Percentiles rank a stretch among this genome's conserved stretches.
Evolutionary conservation across 35 echinoderm and acorn worm species (phyloP).

Genomic region (Ophiothrix spiculata): DNA sequence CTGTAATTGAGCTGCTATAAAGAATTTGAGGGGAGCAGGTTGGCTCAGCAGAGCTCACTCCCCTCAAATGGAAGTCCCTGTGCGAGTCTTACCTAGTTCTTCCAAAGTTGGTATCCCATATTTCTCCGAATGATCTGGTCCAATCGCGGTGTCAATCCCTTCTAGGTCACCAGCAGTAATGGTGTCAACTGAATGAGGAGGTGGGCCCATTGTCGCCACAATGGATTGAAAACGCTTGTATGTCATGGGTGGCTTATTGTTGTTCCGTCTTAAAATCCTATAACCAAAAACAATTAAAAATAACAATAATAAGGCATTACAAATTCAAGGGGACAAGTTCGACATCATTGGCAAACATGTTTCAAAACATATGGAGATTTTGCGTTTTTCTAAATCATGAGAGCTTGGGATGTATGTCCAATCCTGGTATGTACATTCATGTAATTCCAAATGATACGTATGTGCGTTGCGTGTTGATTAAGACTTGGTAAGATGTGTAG

Average conservation of each 20-base stretch:
- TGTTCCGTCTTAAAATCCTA: conserved; percentile 57
- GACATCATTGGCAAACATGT: neutral
- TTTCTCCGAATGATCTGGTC: conserved; percentile 63
- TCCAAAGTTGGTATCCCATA: conserved; percentile 80
- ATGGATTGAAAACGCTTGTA: conserved; percentile 89
- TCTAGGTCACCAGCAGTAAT: conserved; percentile 64
- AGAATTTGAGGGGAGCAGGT: no score
- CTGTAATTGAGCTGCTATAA: no score
- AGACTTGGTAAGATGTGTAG: no score
- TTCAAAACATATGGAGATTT: neutral
- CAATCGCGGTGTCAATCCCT: conserved; percentile 56
- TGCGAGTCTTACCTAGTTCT: conserved; percentile 74
- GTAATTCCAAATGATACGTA: neutral
- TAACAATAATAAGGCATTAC: no score
- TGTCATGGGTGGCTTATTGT: conserved; percentile 67
- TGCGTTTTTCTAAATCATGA: neutral
- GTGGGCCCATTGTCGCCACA: conserved; percentile 53
- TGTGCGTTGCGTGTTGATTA: neutral
- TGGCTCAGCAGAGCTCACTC: no score
- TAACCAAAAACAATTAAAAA: neutral
- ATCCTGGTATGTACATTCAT: no score
- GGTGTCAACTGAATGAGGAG: conserved; percentile 46
- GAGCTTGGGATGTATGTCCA: no score
- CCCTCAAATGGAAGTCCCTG: no score
- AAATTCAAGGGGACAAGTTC: no score